Conservation (phyloP, 2,888 invertebrate species). For the Subacronicta megacephala region DNA sequence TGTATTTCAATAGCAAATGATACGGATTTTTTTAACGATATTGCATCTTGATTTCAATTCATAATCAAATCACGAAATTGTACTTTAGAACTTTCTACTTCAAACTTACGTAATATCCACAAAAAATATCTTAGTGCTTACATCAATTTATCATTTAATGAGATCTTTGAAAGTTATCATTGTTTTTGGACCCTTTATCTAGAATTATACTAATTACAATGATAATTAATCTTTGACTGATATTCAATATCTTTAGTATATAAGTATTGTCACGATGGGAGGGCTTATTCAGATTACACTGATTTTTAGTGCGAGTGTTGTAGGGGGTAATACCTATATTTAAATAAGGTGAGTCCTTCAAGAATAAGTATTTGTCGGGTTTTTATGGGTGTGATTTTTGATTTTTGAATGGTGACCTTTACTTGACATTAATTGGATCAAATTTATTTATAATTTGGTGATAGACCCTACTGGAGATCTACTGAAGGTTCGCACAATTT, state of each 20-base stretch:
- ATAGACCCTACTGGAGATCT: too few species aligned
- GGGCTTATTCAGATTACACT: slow-evolving; percentile 51
- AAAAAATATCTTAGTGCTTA: slow-evolving; percentile 4
- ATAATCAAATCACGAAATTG: neutral
- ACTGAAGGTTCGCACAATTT: too few species aligned
- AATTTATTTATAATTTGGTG: too few species aligned
- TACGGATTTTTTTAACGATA: neutral
- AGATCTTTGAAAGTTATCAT: slow-evolving; percentile 27
- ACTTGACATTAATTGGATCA: neutral
- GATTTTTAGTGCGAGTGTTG: slow-evolving; percentile 24
- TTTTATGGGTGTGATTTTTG: too few species aligned
- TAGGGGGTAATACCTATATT: slow-evolving; percentile 19
- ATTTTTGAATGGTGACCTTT: neutral
- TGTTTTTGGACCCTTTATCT: slow-evolving; percentile 55
- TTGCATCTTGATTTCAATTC: neutral
- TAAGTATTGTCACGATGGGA: slow-evolving; percentile 60
- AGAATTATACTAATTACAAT: slow-evolving; percentile 55
- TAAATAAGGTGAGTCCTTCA: slow-evolving; percentile 49
- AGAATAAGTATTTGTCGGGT: neutral
- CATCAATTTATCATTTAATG: slow-evolving; percentile 1
- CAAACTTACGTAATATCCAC: slow-evolving; percentile 20
- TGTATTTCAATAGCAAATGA: neutral
- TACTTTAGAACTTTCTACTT: slow-evolving; percentile 15
- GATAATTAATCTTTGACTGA: slow-evolving; percentile 38
- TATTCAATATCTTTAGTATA: slow-evolving; percentile 68